Conservation (phyloP, 35 echinoderm and acorn worm species). For the Lytechinus pictus region DNA sequence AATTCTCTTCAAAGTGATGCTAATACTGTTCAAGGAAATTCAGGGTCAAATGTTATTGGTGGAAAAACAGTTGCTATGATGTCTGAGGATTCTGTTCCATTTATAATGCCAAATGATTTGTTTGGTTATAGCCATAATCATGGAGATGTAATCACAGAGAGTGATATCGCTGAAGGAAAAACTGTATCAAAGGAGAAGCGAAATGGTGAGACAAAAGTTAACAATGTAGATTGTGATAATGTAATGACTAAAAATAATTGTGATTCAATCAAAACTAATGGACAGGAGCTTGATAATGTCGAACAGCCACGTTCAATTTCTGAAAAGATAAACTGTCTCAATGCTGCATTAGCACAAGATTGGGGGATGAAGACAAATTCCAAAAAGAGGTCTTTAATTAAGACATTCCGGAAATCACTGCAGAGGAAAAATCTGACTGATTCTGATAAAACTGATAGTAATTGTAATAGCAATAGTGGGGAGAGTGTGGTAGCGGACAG, state of each 20-base stretch:
- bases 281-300: not conserved
- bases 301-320: slow-evolving; percentile 24
- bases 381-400: not conserved
- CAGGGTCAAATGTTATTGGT: not conserved
- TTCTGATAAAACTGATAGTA: not conserved
- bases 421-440: not conserved
- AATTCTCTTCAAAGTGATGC: not conserved
- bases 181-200: not conserved
- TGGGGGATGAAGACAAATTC: not conserved
- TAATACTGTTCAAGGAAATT: not conserved
- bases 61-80: not conserved
- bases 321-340: slow-evolving; percentile 30
- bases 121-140: not conserved
- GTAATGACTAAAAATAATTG: not conserved
- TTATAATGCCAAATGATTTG: not conserved
- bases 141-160: not conserved
- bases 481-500: slow-evolving; percentile 22
- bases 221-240: slow-evolving; percentile 15
- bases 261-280: not conserved
- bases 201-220: slow-evolving; percentile 35
- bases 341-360: not conserved
- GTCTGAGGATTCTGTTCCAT: slow-evolving; percentile 7
- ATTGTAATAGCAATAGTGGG: not conserved
- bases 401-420: not conserved
- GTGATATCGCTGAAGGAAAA: not conserved